Base-by-base conservation (phyloP, 2,888 invertebrate species). In the Trisateles emortualis region DNA sequence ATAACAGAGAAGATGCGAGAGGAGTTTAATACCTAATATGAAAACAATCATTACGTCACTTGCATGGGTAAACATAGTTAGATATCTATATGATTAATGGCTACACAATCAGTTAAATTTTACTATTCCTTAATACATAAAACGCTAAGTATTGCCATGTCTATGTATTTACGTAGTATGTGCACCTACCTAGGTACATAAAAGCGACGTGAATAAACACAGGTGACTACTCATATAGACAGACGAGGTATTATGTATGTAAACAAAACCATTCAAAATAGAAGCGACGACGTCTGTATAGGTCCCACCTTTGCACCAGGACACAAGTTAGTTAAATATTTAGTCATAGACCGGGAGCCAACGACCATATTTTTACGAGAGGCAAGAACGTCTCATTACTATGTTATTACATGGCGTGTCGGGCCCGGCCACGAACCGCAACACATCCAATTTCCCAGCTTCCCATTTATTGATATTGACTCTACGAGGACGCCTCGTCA, bases 381-480 rank as follows among this genome's bases (percentile, higher is more conserved):
- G 78, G 77, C 79, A 73, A 79, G 83, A 83, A 78, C 78, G 78
- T 74, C 83, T 92, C 90, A 92, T 92, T 92, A 92, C 91, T 90
- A 87, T 90, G 81, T 92, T 91, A 92, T 92, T 90, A 92, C 89
- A 78, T 79, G 82, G 86, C 82, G 86, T 83, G 87, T 79, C 80
- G 81, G 81, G 84, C 79, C 78, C 74, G 75, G 78, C 80, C 84
- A 82, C 84, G 84, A 86, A 84, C 85, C 87, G 86, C 89, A 88
- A 87, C 90, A 90, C 92, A 92, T 92, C 92, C 92, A 92, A 92
- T 92, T 92, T 92, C 87, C 88, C 89, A 84, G 88, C 88, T 86
- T 88, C 87, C 85, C 90, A 91, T 92, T 92, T 92, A 92, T 92
- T 92, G 92, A 92, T 92, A 92, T 92, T 92, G 92, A 92, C 90